phyloP scores from a whole-genome alignment of 2,888 invertebrate genomes.

The Augochlorella aurata region DNA sequence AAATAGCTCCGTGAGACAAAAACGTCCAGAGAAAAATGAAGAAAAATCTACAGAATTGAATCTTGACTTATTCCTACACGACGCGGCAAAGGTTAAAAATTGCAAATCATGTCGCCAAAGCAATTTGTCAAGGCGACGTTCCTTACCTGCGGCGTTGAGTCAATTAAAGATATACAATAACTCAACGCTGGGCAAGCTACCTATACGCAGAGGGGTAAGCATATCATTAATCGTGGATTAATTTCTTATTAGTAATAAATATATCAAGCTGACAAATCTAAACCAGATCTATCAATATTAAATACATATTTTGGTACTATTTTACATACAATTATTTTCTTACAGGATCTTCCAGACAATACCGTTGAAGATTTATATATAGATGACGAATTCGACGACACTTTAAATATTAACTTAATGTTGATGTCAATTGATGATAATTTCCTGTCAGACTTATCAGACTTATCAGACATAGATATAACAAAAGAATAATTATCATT shows the following conservation, averaged over 20 bases:
- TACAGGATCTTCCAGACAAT: constrained; percentile 66
- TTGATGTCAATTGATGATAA: constrained; percentile 68
- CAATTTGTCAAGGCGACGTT: constrained; percentile 69
- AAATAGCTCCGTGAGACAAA: not conserved
- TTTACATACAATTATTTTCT: constrained; percentile 24
- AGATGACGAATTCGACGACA: constrained; percentile 75
- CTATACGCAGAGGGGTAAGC: constrained; percentile 71
- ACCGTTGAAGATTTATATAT: constrained; percentile 75
- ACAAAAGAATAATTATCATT: constrained; percentile 23
- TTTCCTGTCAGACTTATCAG: constrained; percentile 63
- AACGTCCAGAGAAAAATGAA: not conserved
- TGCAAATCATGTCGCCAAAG: constrained; percentile 67
- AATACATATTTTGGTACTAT: not conserved
- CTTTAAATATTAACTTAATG: constrained; percentile 74
- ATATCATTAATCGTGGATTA: not conserved
- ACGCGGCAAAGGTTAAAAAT: constrained; percentile 48
- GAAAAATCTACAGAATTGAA: constrained; percentile 30
- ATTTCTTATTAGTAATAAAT: not conserved
- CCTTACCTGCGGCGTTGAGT: constrained; percentile 71
- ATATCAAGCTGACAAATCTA: too few species aligned
- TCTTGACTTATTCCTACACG: constrained; percentile 59
- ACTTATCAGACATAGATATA: constrained; percentile 52
- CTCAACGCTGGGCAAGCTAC: constrained; percentile 67
- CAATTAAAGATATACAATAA: constrained; percentile 61
- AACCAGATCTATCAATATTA: not conserved